phyloP scores from a whole-genome alignment of 2,888 invertebrate species.

The Chrysodeixis includens region DNA sequence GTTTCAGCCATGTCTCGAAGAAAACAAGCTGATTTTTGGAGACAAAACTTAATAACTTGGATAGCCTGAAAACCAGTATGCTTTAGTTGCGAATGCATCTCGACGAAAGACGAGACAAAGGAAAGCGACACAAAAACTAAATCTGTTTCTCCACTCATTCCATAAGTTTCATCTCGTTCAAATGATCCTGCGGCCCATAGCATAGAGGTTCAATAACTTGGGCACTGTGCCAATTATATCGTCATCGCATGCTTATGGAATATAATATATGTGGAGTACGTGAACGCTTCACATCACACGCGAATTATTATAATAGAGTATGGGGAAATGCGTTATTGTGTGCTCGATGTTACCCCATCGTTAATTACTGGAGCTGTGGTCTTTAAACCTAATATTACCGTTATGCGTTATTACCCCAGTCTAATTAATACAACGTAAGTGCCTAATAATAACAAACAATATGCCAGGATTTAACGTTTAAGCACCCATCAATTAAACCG shows the following conservation, averaged over 20 bases:
- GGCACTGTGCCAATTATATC: neutral
- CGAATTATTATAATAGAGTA: constrained; percentile 37
- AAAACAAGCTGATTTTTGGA: no score
- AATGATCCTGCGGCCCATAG: neutral
- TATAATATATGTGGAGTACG: constrained; percentile 25
- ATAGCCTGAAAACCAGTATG: neutral
- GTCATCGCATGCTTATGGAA: neutral
- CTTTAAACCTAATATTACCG: constrained; percentile 22
- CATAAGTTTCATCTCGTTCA: neutral
- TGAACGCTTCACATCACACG: constrained; percentile 35
- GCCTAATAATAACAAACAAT: neutral
- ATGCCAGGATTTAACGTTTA: neutral
- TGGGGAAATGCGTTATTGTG: constrained; percentile 39
- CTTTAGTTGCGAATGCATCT: neutral
- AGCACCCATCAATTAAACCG: neutral
- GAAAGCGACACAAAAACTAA: neutral
- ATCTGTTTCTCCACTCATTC: no score
- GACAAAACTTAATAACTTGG: no score
- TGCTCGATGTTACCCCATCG: constrained; percentile 22
- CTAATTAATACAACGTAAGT: neutral
- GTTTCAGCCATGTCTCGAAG: no score
- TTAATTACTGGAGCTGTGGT: constrained; percentile 17
- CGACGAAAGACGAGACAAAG: neutral
- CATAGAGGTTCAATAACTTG: neutral
- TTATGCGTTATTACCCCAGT: neutral